These are phyloP conservation scores for Hesperia comma DNA, from an alignment of 2,888 invertebrate species.

Conservation along the genomic window DNA sequence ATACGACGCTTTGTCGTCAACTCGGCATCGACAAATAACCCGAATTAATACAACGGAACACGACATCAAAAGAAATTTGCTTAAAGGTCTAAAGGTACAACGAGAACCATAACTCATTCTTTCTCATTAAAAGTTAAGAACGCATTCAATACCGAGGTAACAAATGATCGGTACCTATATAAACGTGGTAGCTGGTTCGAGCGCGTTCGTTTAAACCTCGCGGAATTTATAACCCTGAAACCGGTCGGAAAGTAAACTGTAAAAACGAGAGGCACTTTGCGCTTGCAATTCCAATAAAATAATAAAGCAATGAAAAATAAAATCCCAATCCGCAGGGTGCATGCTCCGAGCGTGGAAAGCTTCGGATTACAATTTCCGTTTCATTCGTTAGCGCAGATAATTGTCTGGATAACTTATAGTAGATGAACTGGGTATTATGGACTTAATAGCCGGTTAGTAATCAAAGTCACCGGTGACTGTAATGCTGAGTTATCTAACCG, in stretches of 20 bases:
- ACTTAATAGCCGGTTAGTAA: slow-evolving; percentile 56
- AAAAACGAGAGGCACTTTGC: slow-evolving; percentile 70
- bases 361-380: slow-evolving; percentile 59
- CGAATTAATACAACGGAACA: slow-evolving; percentile 35
- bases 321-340: slow-evolving; percentile 63
- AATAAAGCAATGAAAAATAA: slow-evolving; percentile 74
- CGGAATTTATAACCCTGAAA: slow-evolving; percentile 67
- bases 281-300: slow-evolving; percentile 72
- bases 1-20: slow-evolving; percentile 56
- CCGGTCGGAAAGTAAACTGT: slow-evolving; percentile 73
- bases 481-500: slow-evolving; percentile 67
- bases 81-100: slow-evolving; percentile 30
- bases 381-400: slow-evolving; percentile 60
- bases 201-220: slow-evolving; percentile 64
- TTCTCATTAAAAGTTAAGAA: slow-evolving; percentile 52
- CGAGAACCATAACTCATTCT: slow-evolving; percentile 40
- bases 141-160: slow-evolving; percentile 59
- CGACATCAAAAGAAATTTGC: slow-evolving; percentile 56
- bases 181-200: slow-evolving; percentile 65
- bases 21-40: slow-evolving; percentile 29
- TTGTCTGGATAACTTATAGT: slow-evolving; percentile 60
- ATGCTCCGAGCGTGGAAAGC: slow-evolving; percentile 52
- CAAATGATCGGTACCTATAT: slow-evolving; percentile 68
- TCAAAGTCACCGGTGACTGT: slow-evolving; percentile 58
- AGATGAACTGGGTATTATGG: slow-evolving; percentile 54